Base-by-base conservation (phyloP, 2,888 invertebrate genomes). In the Melinaea menophilus region DNA sequence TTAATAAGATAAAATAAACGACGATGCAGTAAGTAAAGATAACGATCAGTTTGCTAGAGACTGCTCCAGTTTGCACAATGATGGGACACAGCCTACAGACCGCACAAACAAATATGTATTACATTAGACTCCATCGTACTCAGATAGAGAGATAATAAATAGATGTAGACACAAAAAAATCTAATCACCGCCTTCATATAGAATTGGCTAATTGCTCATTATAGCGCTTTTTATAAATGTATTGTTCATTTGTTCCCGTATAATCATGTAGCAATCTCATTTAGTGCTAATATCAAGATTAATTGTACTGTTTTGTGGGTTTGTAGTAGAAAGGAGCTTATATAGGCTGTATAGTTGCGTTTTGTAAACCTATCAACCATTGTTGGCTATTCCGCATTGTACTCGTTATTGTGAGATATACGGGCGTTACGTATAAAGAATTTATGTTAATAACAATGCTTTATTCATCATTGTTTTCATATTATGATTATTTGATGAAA, bases 171-270 rank as follows among this genome's bases (percentile, higher is more conserved):
- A 57, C 35, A 55, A 59, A 62, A 66, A 66, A 66, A 59, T 33
- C 33, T 66, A 57, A 66, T 66, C 61, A 55, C 34, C 62, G 22
- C 22, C 33, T 59, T 45, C 7, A 55, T 56, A 59, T 56, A 47
- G 64, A 61, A 62, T 66, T 65, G 62, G 61, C 65, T 68, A 69
- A 69, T 69, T 64, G 68, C 61, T 64, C 64, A 66, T 66, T 63
- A 68, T 66, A 59, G 41, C 56, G 59, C 59, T 69, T 69, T 64
- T 68, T 69, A 58, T 65, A 61, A 61, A 58, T 48, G 65, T 59
- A 41, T 56, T 55, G 62, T 55, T 54, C 58, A 22, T 58, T 63
- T 58, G 37, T 58, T 61, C 66, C 57, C 57, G 48, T 47, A 48
- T 63, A 45, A 58, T 48, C 58, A 35, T 63, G 63, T 59, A 56